A percentile compares a stretch with the other conserved stretches of the same genome.
These are phyloP conservation scores for Trinorchestia longiramus DNA, from an alignment of 1,140 invertebrate genomes.

Conservation along the genomic window DNA sequence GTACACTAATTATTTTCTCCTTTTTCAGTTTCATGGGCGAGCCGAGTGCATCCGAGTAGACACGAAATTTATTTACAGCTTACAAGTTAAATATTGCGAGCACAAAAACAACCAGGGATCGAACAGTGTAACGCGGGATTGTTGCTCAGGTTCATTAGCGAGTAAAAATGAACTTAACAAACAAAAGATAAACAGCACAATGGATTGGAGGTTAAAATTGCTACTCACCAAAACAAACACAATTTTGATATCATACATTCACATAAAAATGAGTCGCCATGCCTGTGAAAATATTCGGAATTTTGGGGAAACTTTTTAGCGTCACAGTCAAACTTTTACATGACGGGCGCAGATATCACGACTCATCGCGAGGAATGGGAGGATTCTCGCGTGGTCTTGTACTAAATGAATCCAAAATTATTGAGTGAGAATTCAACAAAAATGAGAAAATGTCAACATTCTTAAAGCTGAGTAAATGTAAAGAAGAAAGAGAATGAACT, in stretches of 20 bases:
- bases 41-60: neutral
- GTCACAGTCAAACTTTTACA: neutral
- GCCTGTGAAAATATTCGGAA: neutral
- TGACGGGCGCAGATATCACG: neutral
- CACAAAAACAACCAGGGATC: neutral
- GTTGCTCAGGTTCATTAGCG: constrained; percentile 4
- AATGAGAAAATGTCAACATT: neutral
- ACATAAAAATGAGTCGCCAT: neutral
- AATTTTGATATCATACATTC: neutral
- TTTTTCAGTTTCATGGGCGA: neutral
- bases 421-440: neutral
- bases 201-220: neutral
- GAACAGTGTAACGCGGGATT: neutral
- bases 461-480: neutral
- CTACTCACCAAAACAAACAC: neutral
- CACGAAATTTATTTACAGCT: neutral
- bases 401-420: neutral
- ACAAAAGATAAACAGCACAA: neutral
- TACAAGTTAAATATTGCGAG: neutral
- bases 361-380: neutral
- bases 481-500: neutral
- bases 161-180: neutral
- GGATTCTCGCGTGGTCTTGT: neutral
- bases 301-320: neutral
- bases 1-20: neutral